Base-by-base conservation (phyloP, 1,140 invertebrate genomes). In the Danaus melanippus region DNA sequence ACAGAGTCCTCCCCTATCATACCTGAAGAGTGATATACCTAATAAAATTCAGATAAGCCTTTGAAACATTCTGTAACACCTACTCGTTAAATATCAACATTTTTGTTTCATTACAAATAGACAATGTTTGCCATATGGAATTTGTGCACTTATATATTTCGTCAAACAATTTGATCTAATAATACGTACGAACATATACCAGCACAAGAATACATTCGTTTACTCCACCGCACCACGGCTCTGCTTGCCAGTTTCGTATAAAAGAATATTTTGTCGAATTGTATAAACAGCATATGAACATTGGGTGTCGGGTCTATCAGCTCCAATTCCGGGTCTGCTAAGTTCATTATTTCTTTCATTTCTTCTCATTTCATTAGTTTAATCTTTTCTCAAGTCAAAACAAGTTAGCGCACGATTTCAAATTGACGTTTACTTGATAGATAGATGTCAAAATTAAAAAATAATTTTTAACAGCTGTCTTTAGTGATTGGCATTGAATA, bases 301-400 rank as follows among this genome's bases (percentile, higher is more conserved):
- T 99, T 94, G 0, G 98, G 98, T 42, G 92, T 98, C 6, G 98
- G 98, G 86, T 99, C 98, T 0, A 95, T 88, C 3, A 93, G 80
- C 83, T 99, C 98, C 84, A 93, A 91, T 9, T 89, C 89, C 15
- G 90, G 87, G 78, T 92, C 90, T 9, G 88, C 82, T 42, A 91
- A 69, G 55, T 89, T 88, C 69, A 79, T 85, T 60, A 32, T 81
- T 74, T 11, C 39, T 32, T 50, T 15, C 41, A 41, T 4, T 42
- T 45, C 12, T 48, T 50, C 42, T 32, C 21, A 32, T 32, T 32
- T 32, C 21, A 32, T 32, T 32, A 32, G 21, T 32, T 32, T 32
- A 32, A 56, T 55, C 32, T 42, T 32, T 11, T 12, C 12, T 10
- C 3, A 46, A 48, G 10, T 44, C 10, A 51, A 42, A 41, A 17